phyloP scores from a whole-genome alignment of 2,888 invertebrate genomes.

The Tipula helvola region DNA sequence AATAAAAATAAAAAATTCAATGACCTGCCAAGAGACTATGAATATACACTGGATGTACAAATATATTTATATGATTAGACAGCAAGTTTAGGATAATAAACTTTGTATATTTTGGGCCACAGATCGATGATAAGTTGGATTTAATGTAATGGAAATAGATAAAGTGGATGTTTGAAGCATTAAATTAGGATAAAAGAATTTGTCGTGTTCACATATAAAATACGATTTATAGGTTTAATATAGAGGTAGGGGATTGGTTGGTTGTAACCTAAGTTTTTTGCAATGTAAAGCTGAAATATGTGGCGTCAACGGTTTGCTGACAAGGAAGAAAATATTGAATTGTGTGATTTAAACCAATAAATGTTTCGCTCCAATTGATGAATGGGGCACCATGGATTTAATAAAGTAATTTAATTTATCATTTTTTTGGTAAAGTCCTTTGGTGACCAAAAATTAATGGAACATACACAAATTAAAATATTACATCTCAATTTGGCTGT shows the following conservation, averaged over 20 bases:
- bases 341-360: too few relatives aligned
- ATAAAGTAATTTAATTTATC: too few relatives aligned
- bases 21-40: not conserved
- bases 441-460: too few relatives aligned
- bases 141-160: not conserved
- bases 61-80: not conserved
- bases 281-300: not conserved
- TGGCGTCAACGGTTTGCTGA: not conserved
- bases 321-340: too few relatives aligned
- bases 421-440: too few relatives aligned
- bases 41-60: not conserved
- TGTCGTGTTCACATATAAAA: not conserved
- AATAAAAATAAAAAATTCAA: not conserved
- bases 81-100: not conserved
- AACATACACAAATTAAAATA: too few relatives aligned
- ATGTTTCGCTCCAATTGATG: too few relatives aligned
- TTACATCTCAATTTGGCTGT: too few relatives aligned
- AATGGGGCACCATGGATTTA: too few relatives aligned
- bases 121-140: not conserved
- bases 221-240: not conserved
- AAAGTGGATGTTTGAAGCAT: not conserved
- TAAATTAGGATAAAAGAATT: not conserved
- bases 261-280: not conserved
- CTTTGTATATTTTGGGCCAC: not conserved
- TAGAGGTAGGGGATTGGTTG: not conserved